Evolutionary conservation across 2,888 invertebrate genomes (phyloP).

Genomic region (Empis stercorea): DNA sequence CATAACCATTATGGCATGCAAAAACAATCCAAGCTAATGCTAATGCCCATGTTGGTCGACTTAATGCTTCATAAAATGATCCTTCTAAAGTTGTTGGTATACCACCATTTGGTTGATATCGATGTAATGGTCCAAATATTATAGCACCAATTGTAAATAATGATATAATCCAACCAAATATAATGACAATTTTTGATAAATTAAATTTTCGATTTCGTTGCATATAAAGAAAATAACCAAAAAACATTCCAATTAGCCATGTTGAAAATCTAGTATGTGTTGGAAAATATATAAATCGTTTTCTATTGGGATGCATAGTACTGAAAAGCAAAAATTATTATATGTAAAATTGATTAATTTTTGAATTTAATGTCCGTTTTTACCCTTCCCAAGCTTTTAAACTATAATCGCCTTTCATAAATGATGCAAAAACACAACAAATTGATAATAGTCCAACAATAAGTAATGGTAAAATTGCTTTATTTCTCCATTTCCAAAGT

Average conservation of each 20-base stretch:
- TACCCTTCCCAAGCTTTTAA: background rate
- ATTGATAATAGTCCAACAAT: constrained; percentile 10
- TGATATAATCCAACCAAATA: constrained; percentile 9
- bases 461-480: constrained; percentile 12
- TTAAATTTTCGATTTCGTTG: constrained; percentile 1
- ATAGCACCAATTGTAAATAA: constrained; percentile 8
- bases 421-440: constrained; percentile 10
- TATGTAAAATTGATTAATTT: background rate
- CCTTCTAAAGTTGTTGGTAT: constrained; percentile 7
- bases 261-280: constrained; percentile 17
- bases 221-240: constrained; percentile 17
- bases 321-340: background rate
- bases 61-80: constrained; percentile 13
- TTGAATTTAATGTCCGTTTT: background rate
- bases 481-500: constrained; percentile 36
- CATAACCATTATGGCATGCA: constrained; percentile 14
- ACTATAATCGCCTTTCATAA: constrained; percentile 5
- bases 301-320: background rate
- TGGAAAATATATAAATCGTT: constrained; percentile 13
- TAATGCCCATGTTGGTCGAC: constrained; percentile 13
- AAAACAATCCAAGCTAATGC: constrained; percentile 14
- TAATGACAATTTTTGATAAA: constrained; percentile 1
- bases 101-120: constrained; percentile 1
- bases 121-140: constrained; percentile 10
- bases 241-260: constrained; percentile 18